These are phyloP conservation scores for Escarpia spicata DNA, from an alignment of 2,888 invertebrate species.

Conservation along the genomic window DNA sequence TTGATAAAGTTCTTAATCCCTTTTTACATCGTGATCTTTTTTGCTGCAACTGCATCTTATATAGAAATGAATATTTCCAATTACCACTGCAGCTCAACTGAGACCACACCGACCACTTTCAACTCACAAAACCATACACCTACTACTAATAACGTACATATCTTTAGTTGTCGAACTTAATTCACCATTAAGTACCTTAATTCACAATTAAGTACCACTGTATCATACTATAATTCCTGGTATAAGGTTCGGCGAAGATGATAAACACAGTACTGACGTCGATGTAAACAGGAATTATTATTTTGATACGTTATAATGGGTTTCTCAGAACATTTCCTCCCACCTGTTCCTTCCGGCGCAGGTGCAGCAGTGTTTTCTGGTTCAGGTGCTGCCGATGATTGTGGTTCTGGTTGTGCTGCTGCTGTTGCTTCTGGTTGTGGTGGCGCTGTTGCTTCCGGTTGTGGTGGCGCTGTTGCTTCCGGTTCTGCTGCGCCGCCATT, in stretches of 20 bases:
- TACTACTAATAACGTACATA: too few species aligned
- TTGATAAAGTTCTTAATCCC: too few species aligned
- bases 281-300: background rate
- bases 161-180: too few species aligned
- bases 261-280: background rate
- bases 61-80: background rate
- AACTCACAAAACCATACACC: too few species aligned
- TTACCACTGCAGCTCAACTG: too few species aligned
- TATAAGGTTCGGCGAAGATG: background rate
- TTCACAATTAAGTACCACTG: background rate
- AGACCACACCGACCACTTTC: too few species aligned
- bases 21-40: background rate
- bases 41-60: background rate
- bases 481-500: background rate
- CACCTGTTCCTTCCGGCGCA: background rate
- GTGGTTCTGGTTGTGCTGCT: background rate
- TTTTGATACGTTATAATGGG: background rate
- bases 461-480: background rate
- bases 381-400: background rate
- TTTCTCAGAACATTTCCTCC: background rate
- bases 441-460: background rate
- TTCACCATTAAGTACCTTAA: too few species aligned
- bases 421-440: background rate
- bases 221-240: background rate
- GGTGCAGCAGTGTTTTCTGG: background rate